A percentile compares a stretch with the other conserved stretches of the same genome.
phyloP scores from a whole-genome alignment of 2,113 vertebrate genomes.

The Mobula birostris region DNA sequence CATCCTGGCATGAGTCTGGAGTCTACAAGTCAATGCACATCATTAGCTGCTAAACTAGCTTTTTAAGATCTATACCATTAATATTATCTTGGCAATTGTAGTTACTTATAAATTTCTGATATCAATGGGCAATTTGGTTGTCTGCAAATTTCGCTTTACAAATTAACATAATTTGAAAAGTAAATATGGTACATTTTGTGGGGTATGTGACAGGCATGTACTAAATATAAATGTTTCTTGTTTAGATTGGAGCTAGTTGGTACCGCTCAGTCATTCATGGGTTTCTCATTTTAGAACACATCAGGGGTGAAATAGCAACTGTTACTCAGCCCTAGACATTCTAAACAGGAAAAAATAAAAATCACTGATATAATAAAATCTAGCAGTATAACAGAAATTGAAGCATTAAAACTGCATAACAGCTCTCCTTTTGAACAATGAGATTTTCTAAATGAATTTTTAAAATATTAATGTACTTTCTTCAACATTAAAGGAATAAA shows the following conservation, averaged over 20 bases:
- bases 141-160: constrained; percentile 6
- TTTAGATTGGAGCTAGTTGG: neutral
- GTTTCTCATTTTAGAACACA: neutral
- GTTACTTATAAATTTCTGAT: constrained; percentile 15
- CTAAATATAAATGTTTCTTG: neutral
- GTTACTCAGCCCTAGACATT: neutral
- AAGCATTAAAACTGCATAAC: neutral
- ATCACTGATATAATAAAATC: constrained; percentile 5
- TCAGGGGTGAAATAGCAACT: neutral
- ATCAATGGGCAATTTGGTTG: neutral
- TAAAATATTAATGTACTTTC: neutral
- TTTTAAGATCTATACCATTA: neutral
- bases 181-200: neutral
- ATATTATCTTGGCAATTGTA: neutral
- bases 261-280: neutral
- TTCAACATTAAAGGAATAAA: neutral
- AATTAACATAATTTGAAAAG: neutral
- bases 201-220: neutral
- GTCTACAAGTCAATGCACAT: neutral
- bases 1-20: neutral
- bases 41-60: constrained; percentile 19
- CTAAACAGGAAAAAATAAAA: neutral
- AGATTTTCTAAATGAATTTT: neutral
- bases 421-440: neutral
- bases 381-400: neutral